Percentiles rank a stretch among this genome's conserved stretches.
Evolutionary conservation across 2,888 invertebrate species (phyloP).

Genomic region (Coenonympha glycerion): DNA sequence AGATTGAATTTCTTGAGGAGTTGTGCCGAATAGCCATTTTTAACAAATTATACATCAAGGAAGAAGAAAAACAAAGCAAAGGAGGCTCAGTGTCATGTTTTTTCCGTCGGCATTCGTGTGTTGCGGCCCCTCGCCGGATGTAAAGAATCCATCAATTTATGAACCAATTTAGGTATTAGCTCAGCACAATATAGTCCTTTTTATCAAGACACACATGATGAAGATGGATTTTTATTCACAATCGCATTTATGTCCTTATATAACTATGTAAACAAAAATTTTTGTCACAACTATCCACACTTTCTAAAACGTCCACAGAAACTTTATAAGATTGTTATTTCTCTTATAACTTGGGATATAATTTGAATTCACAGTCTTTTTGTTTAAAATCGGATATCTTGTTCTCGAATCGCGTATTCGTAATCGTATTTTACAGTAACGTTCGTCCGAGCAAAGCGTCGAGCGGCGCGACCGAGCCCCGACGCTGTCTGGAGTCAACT

Average conservation of each 20-base stretch:
- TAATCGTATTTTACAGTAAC: slow-evolving; percentile 66
- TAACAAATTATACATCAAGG: slow-evolving; percentile 67
- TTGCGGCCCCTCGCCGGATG: slow-evolving; percentile 67
- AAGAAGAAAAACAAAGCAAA: slow-evolving; percentile 70
- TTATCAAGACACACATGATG: slow-evolving; percentile 48
- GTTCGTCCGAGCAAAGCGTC: slow-evolving; percentile 60
- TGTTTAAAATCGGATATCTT: slow-evolving; percentile 27
- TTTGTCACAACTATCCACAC: slow-evolving; percentile 53
- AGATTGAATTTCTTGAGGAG: slow-evolving; percentile 52
- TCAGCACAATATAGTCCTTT: slow-evolving; percentile 45
- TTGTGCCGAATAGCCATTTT: slow-evolving; percentile 61
- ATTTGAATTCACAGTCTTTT: slow-evolving; percentile 20
- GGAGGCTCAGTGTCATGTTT: slow-evolving; percentile 73
- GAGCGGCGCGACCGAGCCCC: slow-evolving; percentile 67
- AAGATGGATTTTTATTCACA: slow-evolving; percentile 37
- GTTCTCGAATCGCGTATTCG: slow-evolving; percentile 51
- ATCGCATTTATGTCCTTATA: slow-evolving; percentile 18
- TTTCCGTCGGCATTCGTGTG: slow-evolving; percentile 70
- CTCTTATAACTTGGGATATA: slow-evolving; percentile 5
- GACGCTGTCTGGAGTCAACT: slow-evolving; percentile 70
- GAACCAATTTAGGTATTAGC: slow-evolving; percentile 48
- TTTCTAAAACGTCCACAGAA: slow-evolving; percentile 17
- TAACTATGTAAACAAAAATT: slow-evolving; percentile 37
- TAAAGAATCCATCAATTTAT: slow-evolving; percentile 73
- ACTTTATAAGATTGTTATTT: slow-evolving; percentile 17